Percentiles rank a stretch among this genome's conserved stretches.
Evolutionary conservation across 2,797 vertebrate genomes (phyloP).

Genomic region (Fundulus diaphanus): DNA sequence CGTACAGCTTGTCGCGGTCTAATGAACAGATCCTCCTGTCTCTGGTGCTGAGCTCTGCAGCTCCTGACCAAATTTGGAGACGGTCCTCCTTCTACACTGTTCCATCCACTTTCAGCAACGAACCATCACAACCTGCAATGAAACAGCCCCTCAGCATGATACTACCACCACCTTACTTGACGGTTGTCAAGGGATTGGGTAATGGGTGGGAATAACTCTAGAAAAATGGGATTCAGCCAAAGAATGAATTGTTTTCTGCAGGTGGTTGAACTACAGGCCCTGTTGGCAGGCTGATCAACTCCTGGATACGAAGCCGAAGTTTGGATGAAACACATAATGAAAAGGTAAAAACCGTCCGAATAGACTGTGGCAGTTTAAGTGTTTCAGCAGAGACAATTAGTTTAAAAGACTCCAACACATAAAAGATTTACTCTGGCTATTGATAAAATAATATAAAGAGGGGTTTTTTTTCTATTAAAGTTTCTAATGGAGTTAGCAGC

Average conservation of each 20-base stretch:
- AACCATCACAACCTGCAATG: not conserved
- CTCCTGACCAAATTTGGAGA: too few relatives aligned
- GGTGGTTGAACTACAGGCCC: not conserved
- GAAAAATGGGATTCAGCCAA: not conserved
- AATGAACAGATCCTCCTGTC: too few relatives aligned
- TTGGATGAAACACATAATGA: not conserved
- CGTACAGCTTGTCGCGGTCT: too few relatives aligned
- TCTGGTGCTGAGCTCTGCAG: too few relatives aligned
- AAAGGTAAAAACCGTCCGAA: not conserved
- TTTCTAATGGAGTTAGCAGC: not conserved
- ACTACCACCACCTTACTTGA: not conserved
- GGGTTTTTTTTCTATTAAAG: not conserved
- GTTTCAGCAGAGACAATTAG: not conserved
- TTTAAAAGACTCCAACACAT: not conserved
- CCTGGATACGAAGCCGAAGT: not conserved
- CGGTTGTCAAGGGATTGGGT: not conserved
- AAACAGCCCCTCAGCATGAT: not conserved
- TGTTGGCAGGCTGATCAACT: not conserved
- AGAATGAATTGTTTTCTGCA: not conserved
- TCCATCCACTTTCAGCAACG: too few relatives aligned
- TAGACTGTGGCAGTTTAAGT: not conserved
- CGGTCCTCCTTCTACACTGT: too few relatives aligned
- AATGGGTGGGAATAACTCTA: not conserved
- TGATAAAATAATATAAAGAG: conserved; percentile 8
- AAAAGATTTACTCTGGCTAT: conserved; percentile 4